Percentiles rank a stretch among this genome's conserved stretches.
Conservation (phyloP, 2,113 vertebrate genomes). For the Probosciger aterrimus region DNA sequence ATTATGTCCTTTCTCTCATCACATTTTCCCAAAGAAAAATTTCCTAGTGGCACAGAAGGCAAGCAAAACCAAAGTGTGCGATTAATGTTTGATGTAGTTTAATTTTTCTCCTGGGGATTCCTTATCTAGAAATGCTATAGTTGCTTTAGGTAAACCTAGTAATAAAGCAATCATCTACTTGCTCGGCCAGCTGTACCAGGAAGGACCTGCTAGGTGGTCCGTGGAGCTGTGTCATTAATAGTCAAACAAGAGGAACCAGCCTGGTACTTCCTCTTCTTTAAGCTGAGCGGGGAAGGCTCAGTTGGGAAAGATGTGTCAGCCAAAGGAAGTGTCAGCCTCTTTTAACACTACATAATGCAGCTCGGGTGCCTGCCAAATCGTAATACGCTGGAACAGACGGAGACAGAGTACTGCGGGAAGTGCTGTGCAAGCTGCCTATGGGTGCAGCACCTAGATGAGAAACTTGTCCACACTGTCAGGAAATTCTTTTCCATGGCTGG, state of each 20-base stretch:
- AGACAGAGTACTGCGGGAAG: background rate
- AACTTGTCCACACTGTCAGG: background rate
- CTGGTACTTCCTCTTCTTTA: conserved; percentile 36
- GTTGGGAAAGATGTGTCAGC: conserved; percentile 8
- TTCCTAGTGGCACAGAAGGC: background rate
- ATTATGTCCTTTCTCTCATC: background rate
- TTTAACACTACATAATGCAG: conserved; percentile 12
- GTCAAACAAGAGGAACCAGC: conserved; percentile 26
- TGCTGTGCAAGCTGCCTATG: background rate
- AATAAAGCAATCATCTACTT: background rate
- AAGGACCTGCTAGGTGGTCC: conserved; percentile 22
- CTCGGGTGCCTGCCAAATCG: background rate
- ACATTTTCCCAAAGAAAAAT: background rate
- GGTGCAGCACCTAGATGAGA: background rate
- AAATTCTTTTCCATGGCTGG: background rate
- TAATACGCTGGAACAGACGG: conserved; percentile 25
- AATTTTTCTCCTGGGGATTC: background rate
- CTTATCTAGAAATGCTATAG: background rate
- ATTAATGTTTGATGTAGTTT: background rate
- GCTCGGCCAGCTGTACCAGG: background rate
- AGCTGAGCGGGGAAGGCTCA: background rate
- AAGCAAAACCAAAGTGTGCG: background rate
- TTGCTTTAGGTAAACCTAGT: background rate
- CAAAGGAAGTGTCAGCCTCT: conserved; percentile 25
- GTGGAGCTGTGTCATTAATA: background rate